Evolutionary conservation across 2,113 vertebrate genomes (phyloP), one percentile per base, ranked within the genome.

Genomic region (Brevimyrus niger): DNA sequence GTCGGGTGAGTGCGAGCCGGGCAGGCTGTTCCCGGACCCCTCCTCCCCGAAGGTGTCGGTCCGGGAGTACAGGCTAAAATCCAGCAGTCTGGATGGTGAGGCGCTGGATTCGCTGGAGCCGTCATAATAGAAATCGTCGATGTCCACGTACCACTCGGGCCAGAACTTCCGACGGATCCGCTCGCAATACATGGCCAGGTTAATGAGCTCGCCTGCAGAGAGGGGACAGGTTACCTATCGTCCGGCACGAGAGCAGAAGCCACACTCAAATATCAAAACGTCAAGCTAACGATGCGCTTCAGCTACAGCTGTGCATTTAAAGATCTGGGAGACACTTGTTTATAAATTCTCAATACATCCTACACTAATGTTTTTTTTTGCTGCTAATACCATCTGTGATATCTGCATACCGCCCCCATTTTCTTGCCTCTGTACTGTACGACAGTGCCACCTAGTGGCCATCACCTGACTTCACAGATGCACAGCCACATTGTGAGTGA

Each of bases 181-280:
- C 92, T 99, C 98, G 89, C 98, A 99, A 94, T 99, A 99, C 98
- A 99, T 98, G 93, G 98, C 98, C 3, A 99, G 96, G 92, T 99
- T 99, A 92, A 99, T 98, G 46, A 99, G 96, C 92, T 99, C 98
- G 27, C 98, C 98, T 99, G 95, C 31, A 89, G 94, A 90, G 1
- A 42, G 11, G 80, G 42, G n/a, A 76, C 76, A 38, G 80, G 42
- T 42, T 38, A 27, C 3, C 76, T 44, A 7, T 5, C 6, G 1
- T 19, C 38, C 44, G 15, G 10, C 50, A 27, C 4, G 46, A 23
- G 27, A 51, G n/a, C 61, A 69, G n/a, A 69, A 31, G 10, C 61
- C n/a, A 27, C 61, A 13, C 61, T 69, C 58, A n/a, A 65, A 65
- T 10, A 65, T n/a, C 61, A 31, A 31, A 13, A 27, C 1, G n/a